A percentile compares a stretch with the other conserved stretches of the same genome.
Evolutionary conservation across 2,888 invertebrate species (phyloP).

Genomic region (Tenthredo scrophulariae): DNA sequence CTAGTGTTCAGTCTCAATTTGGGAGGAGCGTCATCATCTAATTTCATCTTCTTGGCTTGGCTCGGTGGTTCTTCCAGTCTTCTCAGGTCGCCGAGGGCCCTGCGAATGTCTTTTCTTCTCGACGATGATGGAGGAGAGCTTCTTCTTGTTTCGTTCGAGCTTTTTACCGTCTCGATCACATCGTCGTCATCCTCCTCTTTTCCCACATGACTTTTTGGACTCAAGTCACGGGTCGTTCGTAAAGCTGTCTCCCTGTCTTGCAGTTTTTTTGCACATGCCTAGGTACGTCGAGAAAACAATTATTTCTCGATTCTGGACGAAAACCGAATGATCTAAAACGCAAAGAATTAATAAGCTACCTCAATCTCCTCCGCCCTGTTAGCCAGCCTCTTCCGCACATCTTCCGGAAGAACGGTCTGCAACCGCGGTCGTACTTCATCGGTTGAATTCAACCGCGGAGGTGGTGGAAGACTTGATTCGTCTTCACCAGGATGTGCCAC

Average conservation of each 20-base stretch:
- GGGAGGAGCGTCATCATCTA: conserved; percentile 79
- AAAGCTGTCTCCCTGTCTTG: conserved; percentile 30
- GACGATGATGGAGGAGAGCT: conserved; percentile 58
- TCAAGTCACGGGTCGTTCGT: conserved; percentile 65
- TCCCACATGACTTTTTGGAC: conserved; percentile 61
- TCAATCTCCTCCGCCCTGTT: conserved; percentile 73
- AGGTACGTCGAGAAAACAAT: neutral
- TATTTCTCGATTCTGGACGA: neutral
- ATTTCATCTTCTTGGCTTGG: conserved; percentile 72
- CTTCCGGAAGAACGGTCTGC: conserved; percentile 65
- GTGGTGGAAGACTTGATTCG: conserved; percentile 71
- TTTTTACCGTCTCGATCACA: conserved; percentile 55
- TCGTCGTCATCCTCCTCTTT: conserved; percentile 46
- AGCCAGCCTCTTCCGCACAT: conserved; percentile 72
- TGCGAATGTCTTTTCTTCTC: conserved; percentile 66
- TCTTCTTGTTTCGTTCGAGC: conserved; percentile 57
- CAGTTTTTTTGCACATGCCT: conserved; percentile 43
- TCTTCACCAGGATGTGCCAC: conserved; percentile 71
- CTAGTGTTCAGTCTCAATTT: conserved; percentile 88
- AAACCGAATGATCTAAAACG: neutral
- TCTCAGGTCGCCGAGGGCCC: conserved; percentile 71
- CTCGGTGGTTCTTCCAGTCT: conserved; percentile 66
- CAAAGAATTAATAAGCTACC: conserved; percentile 59
- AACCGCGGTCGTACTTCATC: conserved; percentile 73
- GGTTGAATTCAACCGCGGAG: conserved; percentile 70